Evolutionary conservation across 1,140 invertebrate genomes (phyloP).

Genomic region (Coelopa frigida): DNA sequence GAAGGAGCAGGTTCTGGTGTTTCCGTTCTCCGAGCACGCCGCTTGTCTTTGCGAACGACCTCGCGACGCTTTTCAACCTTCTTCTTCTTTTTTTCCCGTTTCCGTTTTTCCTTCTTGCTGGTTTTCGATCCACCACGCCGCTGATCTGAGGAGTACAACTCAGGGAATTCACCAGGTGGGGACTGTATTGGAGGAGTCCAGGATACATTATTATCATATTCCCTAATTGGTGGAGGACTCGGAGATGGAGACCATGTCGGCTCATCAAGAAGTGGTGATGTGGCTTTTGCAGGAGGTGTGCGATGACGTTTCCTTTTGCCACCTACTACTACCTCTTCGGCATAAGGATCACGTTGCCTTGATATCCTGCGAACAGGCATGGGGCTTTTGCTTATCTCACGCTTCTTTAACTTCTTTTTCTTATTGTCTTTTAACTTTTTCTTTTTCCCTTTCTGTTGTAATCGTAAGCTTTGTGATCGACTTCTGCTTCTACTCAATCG

Average conservation of each 20-base stretch:
- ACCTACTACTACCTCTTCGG: slow-evolving; percentile 25
- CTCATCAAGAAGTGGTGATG: slow-evolving; percentile 32
- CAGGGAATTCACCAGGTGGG: slow-evolving; percentile 37
- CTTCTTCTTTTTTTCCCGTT: slow-evolving; percentile 41
- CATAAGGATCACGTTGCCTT: slow-evolving; percentile 34
- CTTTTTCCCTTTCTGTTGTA: slow-evolving; percentile 28
- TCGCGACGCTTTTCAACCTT: slow-evolving; percentile 47
- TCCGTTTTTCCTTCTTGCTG: slow-evolving; percentile 40
- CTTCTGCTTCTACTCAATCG: slow-evolving; percentile 32
- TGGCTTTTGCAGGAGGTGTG: slow-evolving; percentile 15
- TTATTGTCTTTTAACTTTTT: slow-evolving; percentile 34
- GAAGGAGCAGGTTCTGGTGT: slow-evolving; percentile 56
- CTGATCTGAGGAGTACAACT: slow-evolving; percentile 14
- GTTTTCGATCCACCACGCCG: slow-evolving; percentile 21
- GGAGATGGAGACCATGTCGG: slow-evolving; percentile 37
- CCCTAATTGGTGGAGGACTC: slow-evolving; percentile 18
- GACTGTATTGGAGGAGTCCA: slow-evolving; percentile 42
- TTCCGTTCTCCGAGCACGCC: slow-evolving; percentile 50
- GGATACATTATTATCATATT: slow-evolving; percentile 28
- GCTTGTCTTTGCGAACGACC: slow-evolving; percentile 50
- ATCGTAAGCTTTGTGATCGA: slow-evolving; percentile 23
- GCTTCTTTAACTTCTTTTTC: slow-evolving; percentile 32
- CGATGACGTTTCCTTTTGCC: slow-evolving; percentile 23
- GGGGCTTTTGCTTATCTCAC: slow-evolving; percentile 26
- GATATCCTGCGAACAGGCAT: slow-evolving; percentile 13